Percentiles rank a stretch among this genome's conserved stretches.
phyloP scores from a whole-genome alignment of 2,888 invertebrate genomes.

The Xylota sylvarum region DNA sequence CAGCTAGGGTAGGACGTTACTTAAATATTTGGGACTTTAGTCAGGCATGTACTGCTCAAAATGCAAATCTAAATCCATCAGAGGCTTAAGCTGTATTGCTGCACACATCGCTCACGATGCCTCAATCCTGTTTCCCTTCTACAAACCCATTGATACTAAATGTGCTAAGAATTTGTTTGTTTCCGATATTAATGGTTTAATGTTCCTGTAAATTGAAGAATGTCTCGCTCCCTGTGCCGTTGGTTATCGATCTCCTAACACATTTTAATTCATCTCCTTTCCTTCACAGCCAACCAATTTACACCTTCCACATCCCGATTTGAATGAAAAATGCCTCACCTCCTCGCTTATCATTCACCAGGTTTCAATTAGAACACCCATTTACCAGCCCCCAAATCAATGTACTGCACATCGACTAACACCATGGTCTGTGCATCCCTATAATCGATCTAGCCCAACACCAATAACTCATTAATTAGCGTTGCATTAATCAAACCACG shows the following conservation, averaged over 20 bases:
- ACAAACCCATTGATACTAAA: too few relatives aligned
- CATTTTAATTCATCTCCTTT: conserved; percentile 25
- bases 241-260: conserved; percentile 7
- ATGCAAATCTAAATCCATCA: too few relatives aligned
- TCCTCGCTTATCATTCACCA: conserved; percentile 12
- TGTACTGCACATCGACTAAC: neutral
- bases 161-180: neutral
- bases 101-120: too few relatives aligned
- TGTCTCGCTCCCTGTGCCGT: neutral
- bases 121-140: too few relatives aligned
- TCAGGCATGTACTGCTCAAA: too few relatives aligned
- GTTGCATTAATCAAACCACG: conserved; percentile 73
- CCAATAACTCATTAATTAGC: conserved; percentile 73
- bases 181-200: neutral
- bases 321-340: neutral
- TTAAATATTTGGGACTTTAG: too few relatives aligned
- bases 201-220: neutral
- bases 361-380: conserved; percentile 34
- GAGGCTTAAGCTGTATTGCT: too few relatives aligned
- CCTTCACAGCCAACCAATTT: conserved; percentile 43
- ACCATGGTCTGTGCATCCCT: conserved; percentile 20
- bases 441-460: conserved; percentile 28
- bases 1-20: too few relatives aligned
- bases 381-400: neutral
- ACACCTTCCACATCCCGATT: conserved; percentile 48